Evolutionary conservation across 2,113 vertebrate species (phyloP), one percentile per base, ranked within the genome.

Genomic region (Motacilla alba): DNA sequence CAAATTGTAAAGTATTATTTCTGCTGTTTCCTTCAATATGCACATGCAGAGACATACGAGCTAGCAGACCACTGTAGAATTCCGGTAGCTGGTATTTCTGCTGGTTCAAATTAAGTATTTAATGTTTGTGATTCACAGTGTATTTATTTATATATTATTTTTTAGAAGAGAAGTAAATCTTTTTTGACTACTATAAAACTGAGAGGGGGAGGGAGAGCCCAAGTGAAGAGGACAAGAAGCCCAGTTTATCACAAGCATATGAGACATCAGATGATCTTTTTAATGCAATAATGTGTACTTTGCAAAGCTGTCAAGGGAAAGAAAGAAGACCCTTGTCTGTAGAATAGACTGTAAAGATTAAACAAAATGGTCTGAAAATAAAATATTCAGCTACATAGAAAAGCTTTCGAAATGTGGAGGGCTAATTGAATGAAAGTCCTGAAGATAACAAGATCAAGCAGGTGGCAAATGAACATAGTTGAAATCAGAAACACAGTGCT

Each of bases 1-100:
- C 96, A 96, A 70, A 96, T 89, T 94, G 83, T 95, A 95, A 97
- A 97, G 91, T 86, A 92, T 77, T 87, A 85, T 97, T 96, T 96
- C 78, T 97, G 59, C 91, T 95, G 46, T 96, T 96, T 95, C 82
- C 90, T 94, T 96, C 94, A 90, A 43, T 94, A 79, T 60, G 50
- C 37, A 31, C 49, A 47, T 41, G 27, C 49, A 95, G 78, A 96
- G 88, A 95, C 78, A 62, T 86, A 63, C 2, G 56, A 95, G 81
- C 79, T 93, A 93, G 94, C 90, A 93, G 96, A 96, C 47, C 39
- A 62, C 50, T 73, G 31, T 27, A 86, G 87, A 93, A 92, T 94
- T 95, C 89, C 10, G 1, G 93, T 82, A 96, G 95, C 84, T 81
- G 86, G 31, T 91, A 67, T 70, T 96, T 94, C 89, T 93, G 93